A percentile compares a stretch with the other conserved stretches of the same genome.
Evolutionary conservation across 1,140 invertebrate species (phyloP).

Genomic region (Hesperophylax magnus): DNA sequence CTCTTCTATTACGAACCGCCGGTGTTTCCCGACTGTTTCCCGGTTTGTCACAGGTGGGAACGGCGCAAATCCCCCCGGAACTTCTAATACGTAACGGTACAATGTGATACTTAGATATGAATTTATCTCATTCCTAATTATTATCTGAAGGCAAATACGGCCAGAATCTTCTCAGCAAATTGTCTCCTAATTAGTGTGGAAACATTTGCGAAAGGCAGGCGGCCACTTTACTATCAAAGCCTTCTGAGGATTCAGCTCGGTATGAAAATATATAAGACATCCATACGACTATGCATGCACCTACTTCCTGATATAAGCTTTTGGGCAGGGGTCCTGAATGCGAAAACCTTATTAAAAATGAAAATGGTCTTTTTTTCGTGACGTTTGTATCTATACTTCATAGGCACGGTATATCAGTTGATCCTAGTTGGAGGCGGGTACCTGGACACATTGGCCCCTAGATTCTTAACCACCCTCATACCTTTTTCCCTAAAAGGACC

Average conservation of each 20-base stretch:
- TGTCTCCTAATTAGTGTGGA: conserved; percentile 1
- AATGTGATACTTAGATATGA: not conserved
- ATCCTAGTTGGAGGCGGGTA: too few species aligned
- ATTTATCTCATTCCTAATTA: not conserved
- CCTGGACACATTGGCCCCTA: too few species aligned
- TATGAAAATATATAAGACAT: conserved; percentile 19
- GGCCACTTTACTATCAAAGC: conserved; percentile 13
- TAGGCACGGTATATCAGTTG: too few species aligned
- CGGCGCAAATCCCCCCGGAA: too few species aligned
- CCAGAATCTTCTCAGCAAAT: not conserved
- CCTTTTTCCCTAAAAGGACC: too few species aligned
- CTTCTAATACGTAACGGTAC: not conserved
- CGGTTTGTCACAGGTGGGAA: too few species aligned
- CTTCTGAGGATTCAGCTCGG: not conserved
- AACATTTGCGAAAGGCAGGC: conserved; percentile 8
- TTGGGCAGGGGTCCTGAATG: not conserved
- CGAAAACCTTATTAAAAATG: not conserved
- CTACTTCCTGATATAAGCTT: not conserved
- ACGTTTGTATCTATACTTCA: too few species aligned
- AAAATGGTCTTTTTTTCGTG: too few species aligned
- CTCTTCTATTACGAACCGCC: not conserved
- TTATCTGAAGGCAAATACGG: not conserved
- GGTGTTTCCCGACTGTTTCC: too few species aligned
- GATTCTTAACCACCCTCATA: too few species aligned
- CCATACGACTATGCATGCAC: not conserved